Conservation (phyloP, 2,888 invertebrate genomes). For the Myopa tessellatipennis region DNA sequence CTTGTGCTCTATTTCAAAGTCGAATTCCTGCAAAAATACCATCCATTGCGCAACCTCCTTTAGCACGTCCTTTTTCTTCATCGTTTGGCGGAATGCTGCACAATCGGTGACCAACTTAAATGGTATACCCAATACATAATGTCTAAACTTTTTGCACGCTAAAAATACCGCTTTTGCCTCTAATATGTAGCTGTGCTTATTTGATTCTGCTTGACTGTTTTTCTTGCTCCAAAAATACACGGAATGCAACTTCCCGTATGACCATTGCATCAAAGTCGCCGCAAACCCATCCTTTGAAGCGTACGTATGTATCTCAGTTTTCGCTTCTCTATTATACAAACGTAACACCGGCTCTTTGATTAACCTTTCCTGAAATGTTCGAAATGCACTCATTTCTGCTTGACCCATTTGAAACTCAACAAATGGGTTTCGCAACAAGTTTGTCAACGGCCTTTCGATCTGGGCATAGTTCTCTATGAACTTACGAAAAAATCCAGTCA, state of each 20-base stretch:
- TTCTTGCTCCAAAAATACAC: conserved; percentile 22
- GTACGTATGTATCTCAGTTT: conserved; percentile 2
- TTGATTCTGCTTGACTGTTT: background rate
- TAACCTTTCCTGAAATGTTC: background rate
- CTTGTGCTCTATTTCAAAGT: conserved; percentile 45
- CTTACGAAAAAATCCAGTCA: background rate
- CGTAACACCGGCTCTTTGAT: background rate
- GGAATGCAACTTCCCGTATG: background rate
- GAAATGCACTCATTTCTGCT: no score
- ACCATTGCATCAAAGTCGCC: conserved; percentile 12
- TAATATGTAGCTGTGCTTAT: conserved; percentile 40
- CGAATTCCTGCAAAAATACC: no score
- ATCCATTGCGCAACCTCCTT: no score
- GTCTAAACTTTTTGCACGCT: conserved; percentile 41
- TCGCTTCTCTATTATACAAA: background rate
- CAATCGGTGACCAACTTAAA: conserved; percentile 39
- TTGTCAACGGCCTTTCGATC: background rate
- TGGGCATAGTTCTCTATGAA: background rate
- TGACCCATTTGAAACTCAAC: background rate
- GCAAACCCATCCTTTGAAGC: conserved; percentile 11
- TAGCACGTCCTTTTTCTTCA: conserved; percentile 34
- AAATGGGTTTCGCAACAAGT: background rate
- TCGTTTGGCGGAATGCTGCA: conserved; percentile 39
- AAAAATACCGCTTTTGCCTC: conserved; percentile 42
- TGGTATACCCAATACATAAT: conserved; percentile 34